These are phyloP conservation scores for Cisticola juncidis DNA, from an alignment of 2,113 vertebrate species.

Conservation along the genomic window DNA sequence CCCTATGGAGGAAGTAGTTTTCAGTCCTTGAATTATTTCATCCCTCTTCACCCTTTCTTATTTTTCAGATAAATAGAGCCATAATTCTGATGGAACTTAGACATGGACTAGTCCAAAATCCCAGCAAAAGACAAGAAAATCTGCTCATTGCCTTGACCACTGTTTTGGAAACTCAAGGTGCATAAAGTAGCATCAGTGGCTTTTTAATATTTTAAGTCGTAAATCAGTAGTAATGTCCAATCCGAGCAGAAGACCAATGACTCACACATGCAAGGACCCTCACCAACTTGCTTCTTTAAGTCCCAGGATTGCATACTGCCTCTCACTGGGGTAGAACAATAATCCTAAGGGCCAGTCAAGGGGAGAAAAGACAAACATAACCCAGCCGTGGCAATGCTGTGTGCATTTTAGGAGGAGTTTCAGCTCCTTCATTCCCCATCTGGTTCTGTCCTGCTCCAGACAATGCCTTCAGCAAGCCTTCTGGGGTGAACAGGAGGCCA, in stretches of 20 bases:
- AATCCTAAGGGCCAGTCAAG: not conserved
- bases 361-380: not conserved
- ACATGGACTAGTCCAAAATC: not conserved
- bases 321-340: not conserved
- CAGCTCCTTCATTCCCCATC: not conserved
- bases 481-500: not conserved
- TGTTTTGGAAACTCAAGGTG: not conserved
- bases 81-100: not conserved
- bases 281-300: not conserved
- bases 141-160: not conserved
- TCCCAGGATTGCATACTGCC: not conserved
- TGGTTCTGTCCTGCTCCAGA: not conserved
- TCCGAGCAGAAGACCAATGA: not conserved
- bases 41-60: not conserved
- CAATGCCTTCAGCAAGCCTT: not conserved
- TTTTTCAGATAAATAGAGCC: not conserved
- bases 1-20: not conserved
- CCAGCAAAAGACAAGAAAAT: not conserved
- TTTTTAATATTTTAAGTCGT: not conserved
- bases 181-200: not conserved
- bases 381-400: not conserved
- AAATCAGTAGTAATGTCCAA: not conserved
- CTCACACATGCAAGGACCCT: not conserved
- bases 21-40: not conserved
- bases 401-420: not conserved